These are phyloP conservation scores for Ctenoplectra terminalis DNA, from an alignment of 1,140 invertebrate species.

Conservation along the genomic window DNA sequence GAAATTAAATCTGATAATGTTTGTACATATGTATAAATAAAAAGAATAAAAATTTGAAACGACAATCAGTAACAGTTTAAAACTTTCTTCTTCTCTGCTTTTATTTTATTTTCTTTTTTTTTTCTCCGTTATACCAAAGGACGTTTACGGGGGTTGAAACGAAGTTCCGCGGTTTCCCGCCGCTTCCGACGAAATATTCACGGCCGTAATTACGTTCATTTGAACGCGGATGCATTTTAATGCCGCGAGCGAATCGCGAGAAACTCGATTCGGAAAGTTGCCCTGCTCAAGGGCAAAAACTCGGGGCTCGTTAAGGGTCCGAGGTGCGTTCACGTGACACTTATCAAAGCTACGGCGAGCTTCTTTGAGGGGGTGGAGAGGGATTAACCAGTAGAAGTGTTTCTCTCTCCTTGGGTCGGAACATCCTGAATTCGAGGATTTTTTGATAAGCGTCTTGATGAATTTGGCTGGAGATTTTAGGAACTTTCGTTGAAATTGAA, in stretches of 20 bases:
- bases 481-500: too few species aligned
- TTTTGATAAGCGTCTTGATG: neutral
- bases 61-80: conserved; percentile 9
- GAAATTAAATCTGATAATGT: too few species aligned
- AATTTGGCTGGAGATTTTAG: neutral
- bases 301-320: conserved; percentile 59
- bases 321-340: conserved; percentile 55
- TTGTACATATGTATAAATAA: too few species aligned
- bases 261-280: conserved; percentile 54
- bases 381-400: conserved; percentile 56
- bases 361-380: conserved; percentile 1
- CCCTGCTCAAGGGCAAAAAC: conserved; percentile 55
- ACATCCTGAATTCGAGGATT: too few species aligned
- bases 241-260: conserved; percentile 8
- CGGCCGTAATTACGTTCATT: conserved; percentile 47
- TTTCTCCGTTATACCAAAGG: neutral
- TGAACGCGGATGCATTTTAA: conserved; percentile 48
- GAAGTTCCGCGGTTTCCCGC: conserved; percentile 14
- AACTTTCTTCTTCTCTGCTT: neutral
- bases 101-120: neutral
- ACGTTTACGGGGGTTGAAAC: conserved; percentile 9
- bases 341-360: conserved; percentile 52
- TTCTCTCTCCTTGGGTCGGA: too few species aligned
- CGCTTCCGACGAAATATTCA: conserved; percentile 23
- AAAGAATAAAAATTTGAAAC: neutral